phyloP scores from a whole-genome alignment of 2,888 invertebrate species.

The Meghimatium bilineatum region DNA sequence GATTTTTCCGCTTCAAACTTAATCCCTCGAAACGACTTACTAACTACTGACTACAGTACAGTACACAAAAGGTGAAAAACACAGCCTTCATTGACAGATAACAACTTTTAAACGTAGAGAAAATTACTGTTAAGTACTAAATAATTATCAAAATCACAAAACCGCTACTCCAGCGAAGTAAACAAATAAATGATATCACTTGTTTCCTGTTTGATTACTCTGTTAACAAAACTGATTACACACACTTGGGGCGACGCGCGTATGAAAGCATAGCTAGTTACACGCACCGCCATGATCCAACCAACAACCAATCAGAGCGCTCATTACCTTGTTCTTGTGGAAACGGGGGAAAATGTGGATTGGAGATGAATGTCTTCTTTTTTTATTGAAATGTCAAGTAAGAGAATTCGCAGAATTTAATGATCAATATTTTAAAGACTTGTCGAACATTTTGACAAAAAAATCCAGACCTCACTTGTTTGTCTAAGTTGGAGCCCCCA shows the following conservation, averaged over 20 bases:
- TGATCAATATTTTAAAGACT: too few species aligned
- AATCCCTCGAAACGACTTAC: too few species aligned
- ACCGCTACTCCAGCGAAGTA: background rate
- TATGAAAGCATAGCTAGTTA: constrained; percentile 44
- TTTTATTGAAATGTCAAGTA: too few species aligned
- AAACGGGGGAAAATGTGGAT: constrained; percentile 26
- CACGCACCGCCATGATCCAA: constrained; percentile 46
- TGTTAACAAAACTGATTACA: constrained; percentile 16
- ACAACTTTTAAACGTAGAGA: too few species aligned
- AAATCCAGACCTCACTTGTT: too few species aligned
- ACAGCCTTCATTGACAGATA: too few species aligned
- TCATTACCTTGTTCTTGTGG: constrained; percentile 23
- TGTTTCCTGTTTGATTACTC: constrained; percentile 12
- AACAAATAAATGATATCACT: constrained; percentile 34
- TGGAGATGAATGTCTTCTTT: background rate
- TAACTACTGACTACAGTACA: too few species aligned
- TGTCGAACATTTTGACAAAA: too few species aligned
- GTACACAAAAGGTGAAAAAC: too few species aligned
- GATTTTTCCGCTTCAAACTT: too few species aligned
- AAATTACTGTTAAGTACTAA: background rate
- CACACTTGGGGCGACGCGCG: constrained; percentile 42
- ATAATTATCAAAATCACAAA: background rate
- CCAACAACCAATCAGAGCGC: constrained; percentile 26
- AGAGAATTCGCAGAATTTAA: too few species aligned
- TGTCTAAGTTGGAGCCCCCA: too few species aligned